Evolutionary conservation across 2,113 vertebrate genomes (phyloP), one percentile per base, ranked within the genome.

Genomic region (Ammodytes dubius): DNA sequence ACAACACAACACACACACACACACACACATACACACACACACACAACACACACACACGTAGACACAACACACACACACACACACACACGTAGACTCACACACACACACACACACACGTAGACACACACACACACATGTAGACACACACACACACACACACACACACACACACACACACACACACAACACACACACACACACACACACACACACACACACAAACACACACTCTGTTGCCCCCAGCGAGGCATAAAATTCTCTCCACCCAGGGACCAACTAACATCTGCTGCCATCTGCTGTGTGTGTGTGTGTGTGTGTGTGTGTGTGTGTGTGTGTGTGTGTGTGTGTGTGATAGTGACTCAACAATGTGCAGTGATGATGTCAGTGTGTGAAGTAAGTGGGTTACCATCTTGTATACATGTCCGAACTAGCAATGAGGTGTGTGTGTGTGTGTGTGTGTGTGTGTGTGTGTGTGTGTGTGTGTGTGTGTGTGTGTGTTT

Each of bases 91-190:
- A 68, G 64, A 75, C 68, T 57, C 77, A 70, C 77, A 84, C 74
- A 81, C 67, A 60, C 72, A 70, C 69, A 65, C 10, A 53, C 61
- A 66, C 53, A 4, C 43, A 27, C 68, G 67, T 56, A 74, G 35
- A 57, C 63, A 79, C 75, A 82, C 54, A 74, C 64, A 19, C 70
- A 13, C 53, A 43, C 72, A 68, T 60, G 71, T 15, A 61, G n/a
- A 74, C 86, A 77, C 72, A 77, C 73, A 53, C 67, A 12, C 60
- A 54, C 81, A 66, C 73, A 63, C 76, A 47, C 71, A 59, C 49
- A 73, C 67, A 61, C 77, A 66, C 64, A 70, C 70, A 82, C 70
- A 68, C 77, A 75, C 70, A 85, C 73, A 89, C 74, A 71, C 76
- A 80, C 74, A 71, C 4, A n/a, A n/a, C n/a, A n/a, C n/a, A n/a